phyloP scores from a whole-genome alignment of 2,797 vertebrate genomes.

The Sebastes wilsoni region DNA sequence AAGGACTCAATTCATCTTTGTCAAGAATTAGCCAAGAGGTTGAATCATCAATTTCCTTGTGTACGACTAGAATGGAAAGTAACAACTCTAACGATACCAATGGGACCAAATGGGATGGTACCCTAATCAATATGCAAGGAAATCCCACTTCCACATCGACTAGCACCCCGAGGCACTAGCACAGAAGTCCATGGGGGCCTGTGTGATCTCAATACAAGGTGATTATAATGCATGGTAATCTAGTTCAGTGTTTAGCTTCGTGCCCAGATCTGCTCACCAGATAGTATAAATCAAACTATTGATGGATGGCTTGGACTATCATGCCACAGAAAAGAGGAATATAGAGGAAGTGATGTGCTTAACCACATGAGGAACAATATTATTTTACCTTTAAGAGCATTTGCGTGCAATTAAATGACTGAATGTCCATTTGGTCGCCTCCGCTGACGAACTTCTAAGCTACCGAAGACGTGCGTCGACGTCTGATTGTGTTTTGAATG shows the following conservation, averaged over 20 bases:
- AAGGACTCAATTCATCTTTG: slow-evolving; percentile 67
- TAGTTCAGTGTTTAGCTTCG: not conserved
- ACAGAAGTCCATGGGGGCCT: not conserved
- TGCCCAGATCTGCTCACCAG: not conserved
- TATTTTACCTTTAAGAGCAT: not conserved
- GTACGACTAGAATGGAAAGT: slow-evolving; percentile 53
- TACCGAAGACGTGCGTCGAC: not conserved
- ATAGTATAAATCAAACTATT: not conserved
- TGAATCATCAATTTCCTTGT: slow-evolving; percentile 58
- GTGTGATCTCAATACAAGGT: slow-evolving; percentile 24
- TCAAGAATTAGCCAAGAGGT: slow-evolving; percentile 58
- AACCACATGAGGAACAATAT: not conserved
- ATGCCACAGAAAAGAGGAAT: not conserved
- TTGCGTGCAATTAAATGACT: not conserved
- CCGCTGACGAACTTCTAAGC: not conserved
- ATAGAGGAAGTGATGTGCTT: not conserved
- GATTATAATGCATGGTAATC: slow-evolving; percentile 29
- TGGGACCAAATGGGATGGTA: slow-evolving; percentile 24
- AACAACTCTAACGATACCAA: slow-evolving; percentile 29
- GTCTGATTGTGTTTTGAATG: slow-evolving; percentile 11
- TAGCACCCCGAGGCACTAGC: not conserved
- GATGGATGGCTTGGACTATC: not conserved
- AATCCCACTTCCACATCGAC: slow-evolving; percentile 42
- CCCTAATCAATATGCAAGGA: slow-evolving; percentile 55
- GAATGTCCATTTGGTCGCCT: not conserved